Base-by-base conservation (phyloP, 1,140 invertebrate species). In the Micrasema minimum region DNA sequence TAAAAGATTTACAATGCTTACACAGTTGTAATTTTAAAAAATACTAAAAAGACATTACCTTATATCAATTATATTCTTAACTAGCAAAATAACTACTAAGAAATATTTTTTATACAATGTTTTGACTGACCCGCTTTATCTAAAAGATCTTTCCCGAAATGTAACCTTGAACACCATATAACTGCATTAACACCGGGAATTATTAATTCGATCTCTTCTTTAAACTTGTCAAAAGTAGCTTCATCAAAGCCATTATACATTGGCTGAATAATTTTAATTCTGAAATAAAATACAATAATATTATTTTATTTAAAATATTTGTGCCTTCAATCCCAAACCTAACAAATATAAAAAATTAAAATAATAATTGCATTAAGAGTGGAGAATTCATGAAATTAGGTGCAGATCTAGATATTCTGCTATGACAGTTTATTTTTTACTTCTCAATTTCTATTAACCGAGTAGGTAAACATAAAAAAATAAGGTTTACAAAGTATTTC, bases 151-250 rank as follows among this genome's bases (percentile, higher is more conserved):
- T 70, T 78, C 6, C 78, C 80, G 0, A 85, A 73, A 14, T 69
- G 70, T 72, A 82, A 78, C 62, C 79, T 82, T 2, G 81, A 82
- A 70, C 81, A 81, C 82, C 83, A 85, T 76, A 85, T 77, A 14
- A 83, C 23, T 7, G 75, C 82, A 45, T 83, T 78, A 20, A 74
- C 76, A 1, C 78, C 80, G 7, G 69, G 26, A 20, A 84, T 75
- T 18, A 66, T 65, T 53, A 78, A 74, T n/a, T 83, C 65, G 2
- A 84, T 77, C 55, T 84, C 82, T 12, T 79, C 77, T 37, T 75
- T 77, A 51, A 78, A 79, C 22, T 79, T 55, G 1, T 73, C 80
- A 2, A 76, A 26, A 14, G 61, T 80, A 68, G 81, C 80, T 45
- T 79, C 77, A 2, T 78, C 79, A 62, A 81, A 83, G 59, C 81